These are phyloP conservation scores for Tragelaphus scriptus DNA, from an alignment of 2,113 vertebrate species.

Conservation along the genomic window DNA sequence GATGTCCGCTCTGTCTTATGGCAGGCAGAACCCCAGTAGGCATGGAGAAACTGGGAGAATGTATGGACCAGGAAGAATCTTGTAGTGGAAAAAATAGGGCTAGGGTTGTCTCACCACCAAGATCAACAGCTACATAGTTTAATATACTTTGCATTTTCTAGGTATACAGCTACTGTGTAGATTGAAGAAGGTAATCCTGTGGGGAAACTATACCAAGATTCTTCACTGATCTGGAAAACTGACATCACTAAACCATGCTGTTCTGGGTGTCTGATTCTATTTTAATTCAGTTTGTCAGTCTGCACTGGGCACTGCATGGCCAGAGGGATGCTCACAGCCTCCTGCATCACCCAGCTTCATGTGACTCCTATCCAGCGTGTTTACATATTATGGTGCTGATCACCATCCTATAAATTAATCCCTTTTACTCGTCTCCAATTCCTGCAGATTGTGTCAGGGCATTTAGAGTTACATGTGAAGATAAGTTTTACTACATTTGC, in stretches of 20 bases:
- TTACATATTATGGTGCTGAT: rapidly evolving
- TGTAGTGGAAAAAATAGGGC: rapidly evolving
- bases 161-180: background rate
- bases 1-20: too few species aligned
- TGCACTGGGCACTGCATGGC: rapidly evolving
- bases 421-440: background rate
- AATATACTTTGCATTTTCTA: background rate
- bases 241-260: background rate
- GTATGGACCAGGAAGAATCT: too few species aligned
- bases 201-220: background rate
- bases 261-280: background rate
- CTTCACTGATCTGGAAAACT: background rate
- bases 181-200: background rate
- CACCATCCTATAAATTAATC: too few species aligned
- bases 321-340: rapidly evolving
- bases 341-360: rapidly evolving
- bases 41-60: rapidly evolving
- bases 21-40: background rate
- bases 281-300: rapidly evolving
- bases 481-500: background rate
- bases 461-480: rapidly evolving
- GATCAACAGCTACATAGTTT: background rate
- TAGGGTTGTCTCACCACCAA: background rate
- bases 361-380: rapidly evolving
- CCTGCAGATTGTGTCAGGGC: background rate